These are phyloP conservation scores for Lasioglossum lativentre DNA, from an alignment of 2,888 invertebrate species.

Conservation along the genomic window DNA sequence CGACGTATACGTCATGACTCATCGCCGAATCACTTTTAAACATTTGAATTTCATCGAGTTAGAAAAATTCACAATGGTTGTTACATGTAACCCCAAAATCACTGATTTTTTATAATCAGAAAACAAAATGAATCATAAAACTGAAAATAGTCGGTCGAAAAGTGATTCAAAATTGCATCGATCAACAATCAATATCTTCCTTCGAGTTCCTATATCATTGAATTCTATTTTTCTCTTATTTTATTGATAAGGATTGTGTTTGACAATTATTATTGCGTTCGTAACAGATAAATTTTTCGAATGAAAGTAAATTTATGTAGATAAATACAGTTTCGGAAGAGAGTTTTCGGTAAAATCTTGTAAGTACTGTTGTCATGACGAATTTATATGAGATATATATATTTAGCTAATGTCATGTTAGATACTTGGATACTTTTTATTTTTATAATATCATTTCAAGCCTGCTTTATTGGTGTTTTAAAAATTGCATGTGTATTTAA, in stretches of 20 bases:
- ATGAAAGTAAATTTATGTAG: background rate
- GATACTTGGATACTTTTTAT: background rate
- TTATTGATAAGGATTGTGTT: background rate
- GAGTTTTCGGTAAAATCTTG: background rate
- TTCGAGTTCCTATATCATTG: background rate
- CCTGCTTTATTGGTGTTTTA: background rate
- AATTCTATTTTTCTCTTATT: background rate
- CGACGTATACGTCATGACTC: constrained; percentile 57
- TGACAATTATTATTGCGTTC: background rate
- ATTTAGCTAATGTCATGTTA: background rate
- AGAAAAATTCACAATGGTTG: background rate
- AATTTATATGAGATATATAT: background rate
- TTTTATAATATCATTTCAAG: background rate
- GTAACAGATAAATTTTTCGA: background rate
- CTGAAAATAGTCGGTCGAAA: background rate
- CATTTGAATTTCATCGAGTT: background rate
- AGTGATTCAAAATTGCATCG: background rate
- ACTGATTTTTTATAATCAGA: background rate
- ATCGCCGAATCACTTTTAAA: constrained; percentile 38
- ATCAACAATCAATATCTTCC: no score
- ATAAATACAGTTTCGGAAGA: background rate
- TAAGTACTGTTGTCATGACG: background rate
- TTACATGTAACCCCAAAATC: background rate
- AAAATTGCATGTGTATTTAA: background rate
- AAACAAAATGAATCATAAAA: background rate